phyloP scores from a whole-genome alignment of 35 echinoderm and acorn worm species.

The Hemicentrotus pulcherrimus region DNA sequence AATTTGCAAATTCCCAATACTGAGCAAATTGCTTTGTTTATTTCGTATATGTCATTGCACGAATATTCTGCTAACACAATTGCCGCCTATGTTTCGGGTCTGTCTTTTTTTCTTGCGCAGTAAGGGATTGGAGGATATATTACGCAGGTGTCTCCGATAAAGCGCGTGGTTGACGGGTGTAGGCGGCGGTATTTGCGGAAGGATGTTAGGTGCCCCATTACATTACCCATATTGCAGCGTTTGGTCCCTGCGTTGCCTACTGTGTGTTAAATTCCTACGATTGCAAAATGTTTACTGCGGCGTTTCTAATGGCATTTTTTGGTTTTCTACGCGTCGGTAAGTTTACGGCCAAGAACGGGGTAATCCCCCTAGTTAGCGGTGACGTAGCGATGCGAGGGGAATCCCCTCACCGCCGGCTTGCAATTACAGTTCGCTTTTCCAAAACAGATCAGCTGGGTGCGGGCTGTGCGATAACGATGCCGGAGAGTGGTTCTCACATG shows the following conservation, averaged over 20 bases:
- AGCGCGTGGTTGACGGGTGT: neutral
- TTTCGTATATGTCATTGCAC: too few relatives aligned
- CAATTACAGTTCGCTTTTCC: neutral
- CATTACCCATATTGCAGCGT: too few relatives aligned
- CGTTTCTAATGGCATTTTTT: neutral
- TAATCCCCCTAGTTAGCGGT: too few relatives aligned
- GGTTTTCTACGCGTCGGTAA: conserved; percentile 6
- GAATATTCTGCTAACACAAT: too few relatives aligned
- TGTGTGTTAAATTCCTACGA: too few relatives aligned
- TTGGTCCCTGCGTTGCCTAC: too few relatives aligned
- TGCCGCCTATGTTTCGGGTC: conserved; percentile 41
- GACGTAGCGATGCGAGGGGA: too few relatives aligned
- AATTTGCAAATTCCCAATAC: too few relatives aligned
- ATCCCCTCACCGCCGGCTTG: too few relatives aligned
- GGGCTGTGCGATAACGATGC: neutral
- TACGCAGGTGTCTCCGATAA: conserved; percentile 4
- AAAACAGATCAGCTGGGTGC: conserved; percentile 40
- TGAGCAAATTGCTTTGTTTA: too few relatives aligned
- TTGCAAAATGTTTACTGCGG: too few relatives aligned
- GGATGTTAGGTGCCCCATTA: conserved; percentile 28
- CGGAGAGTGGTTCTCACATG: neutral
- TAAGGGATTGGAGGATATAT: neutral
- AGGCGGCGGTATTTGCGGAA: neutral
- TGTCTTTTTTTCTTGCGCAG: neutral
- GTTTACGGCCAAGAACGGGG: neutral